Evolutionary conservation across 2,888 invertebrate species (phyloP).

Genomic region (Erebia palarica): DNA sequence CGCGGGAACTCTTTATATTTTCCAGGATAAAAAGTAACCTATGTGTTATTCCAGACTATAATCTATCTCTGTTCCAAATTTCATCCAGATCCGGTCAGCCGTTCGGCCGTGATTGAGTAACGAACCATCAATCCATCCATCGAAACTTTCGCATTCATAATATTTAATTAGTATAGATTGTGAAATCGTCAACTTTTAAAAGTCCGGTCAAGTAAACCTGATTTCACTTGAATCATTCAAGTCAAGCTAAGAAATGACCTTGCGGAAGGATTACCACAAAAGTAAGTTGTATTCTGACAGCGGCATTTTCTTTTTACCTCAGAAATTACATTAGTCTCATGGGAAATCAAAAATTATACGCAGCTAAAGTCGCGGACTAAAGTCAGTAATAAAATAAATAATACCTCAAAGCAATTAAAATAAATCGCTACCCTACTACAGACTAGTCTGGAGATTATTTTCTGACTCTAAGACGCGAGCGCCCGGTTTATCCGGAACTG

Average conservation of each 20-base stretch:
- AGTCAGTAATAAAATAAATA: not conserved
- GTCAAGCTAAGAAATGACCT: not conserved
- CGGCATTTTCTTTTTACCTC: too few relatives aligned
- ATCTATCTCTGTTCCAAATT: too few relatives aligned
- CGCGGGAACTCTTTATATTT: too few relatives aligned
- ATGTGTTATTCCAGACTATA: too few relatives aligned
- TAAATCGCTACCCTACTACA: slow-evolving; percentile 37
- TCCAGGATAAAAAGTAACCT: too few relatives aligned
- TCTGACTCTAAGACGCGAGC: slow-evolving; percentile 42
- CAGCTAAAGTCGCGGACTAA: not conserved
- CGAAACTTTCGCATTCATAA: too few relatives aligned
- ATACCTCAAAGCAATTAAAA: slow-evolving; percentile 40
- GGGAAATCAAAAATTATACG: not conserved
- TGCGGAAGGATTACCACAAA: not conserved
- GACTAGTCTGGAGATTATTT: slow-evolving; percentile 41
- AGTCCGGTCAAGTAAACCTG: not conserved
- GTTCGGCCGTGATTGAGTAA: too few relatives aligned
- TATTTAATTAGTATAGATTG: too few relatives aligned
- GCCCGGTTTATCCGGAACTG: slow-evolving; percentile 41
- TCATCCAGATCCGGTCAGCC: too few relatives aligned
- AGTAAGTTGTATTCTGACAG: not conserved
- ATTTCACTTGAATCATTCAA: too few relatives aligned
- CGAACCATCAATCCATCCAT: too few relatives aligned
- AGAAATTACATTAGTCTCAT: not conserved
- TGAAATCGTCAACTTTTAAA: not conserved